A percentile compares a stretch with the other conserved stretches of the same genome.
Conservation (phyloP, 2,113 vertebrate species). For the Mus musculus region DNA sequence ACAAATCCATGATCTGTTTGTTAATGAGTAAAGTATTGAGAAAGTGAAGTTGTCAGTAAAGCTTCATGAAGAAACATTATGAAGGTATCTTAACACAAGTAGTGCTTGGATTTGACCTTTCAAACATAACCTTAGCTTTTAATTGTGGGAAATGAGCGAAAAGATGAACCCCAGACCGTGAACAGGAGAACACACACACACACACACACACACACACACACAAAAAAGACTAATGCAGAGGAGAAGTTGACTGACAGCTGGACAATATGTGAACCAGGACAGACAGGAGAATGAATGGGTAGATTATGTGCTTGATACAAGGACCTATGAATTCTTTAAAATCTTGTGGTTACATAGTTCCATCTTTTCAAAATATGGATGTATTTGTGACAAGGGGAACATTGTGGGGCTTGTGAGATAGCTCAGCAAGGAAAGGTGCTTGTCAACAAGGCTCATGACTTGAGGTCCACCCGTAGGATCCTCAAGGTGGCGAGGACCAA, state of each 20-base stretch:
- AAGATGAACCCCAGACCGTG: background rate
- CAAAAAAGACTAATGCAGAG: background rate
- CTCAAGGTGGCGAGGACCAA: background rate
- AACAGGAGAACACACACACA: background rate
- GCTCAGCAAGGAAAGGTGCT: background rate
- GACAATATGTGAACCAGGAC: background rate
- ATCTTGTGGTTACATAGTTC: background rate
- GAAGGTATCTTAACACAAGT: constrained; percentile 33
- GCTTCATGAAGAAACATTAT: constrained; percentile 22
- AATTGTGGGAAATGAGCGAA: background rate
- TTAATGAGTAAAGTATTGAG: background rate
- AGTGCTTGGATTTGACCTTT: constrained; percentile 25
- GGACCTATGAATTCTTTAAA: background rate
- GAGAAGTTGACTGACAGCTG: background rate
- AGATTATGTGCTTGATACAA: background rate
- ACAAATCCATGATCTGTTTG: background rate
- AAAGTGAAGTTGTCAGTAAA: constrained; percentile 17
- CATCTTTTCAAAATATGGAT: constrained; percentile 5
- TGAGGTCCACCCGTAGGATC: background rate
- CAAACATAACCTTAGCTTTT: background rate
- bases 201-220: no score
- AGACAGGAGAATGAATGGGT: background rate
- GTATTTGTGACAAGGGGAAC: constrained; percentile 11
- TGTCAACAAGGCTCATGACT: background rate
- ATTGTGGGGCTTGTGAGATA: background rate